Conservation (phyloP, 2,888 invertebrate genomes). For the Thalpophila matura region DNA sequence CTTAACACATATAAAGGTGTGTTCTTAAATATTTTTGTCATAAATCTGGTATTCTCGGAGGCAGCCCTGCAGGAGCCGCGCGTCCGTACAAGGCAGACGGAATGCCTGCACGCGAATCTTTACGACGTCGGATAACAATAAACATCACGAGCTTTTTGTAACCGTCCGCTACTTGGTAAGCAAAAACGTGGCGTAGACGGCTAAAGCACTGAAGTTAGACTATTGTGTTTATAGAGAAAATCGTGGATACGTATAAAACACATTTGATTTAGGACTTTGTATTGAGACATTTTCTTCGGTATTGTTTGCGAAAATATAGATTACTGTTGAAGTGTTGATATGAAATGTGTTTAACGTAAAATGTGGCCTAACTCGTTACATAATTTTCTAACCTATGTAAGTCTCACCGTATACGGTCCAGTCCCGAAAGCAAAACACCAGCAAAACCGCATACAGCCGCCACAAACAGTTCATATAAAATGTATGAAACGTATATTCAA, state of each 20-base stretch:
- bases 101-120: conserved; percentile 70
- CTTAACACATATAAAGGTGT: conserved; percentile 48
- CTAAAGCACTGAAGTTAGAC: conserved; percentile 53
- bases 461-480: too few species aligned
- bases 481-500: too few species aligned
- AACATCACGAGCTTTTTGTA: conserved; percentile 73
- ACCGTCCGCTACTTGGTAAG: conserved; percentile 58
- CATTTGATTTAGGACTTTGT: conserved; percentile 42
- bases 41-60: conserved; percentile 52
- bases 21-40: conserved; percentile 53
- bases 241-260: conserved; percentile 32
- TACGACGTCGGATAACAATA: conserved; percentile 75
- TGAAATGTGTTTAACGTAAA: not conserved
- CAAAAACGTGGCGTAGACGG: conserved; percentile 60
- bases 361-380: not conserved
- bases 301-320: conserved; percentile 6
- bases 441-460: too few species aligned
- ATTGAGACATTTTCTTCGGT: conserved; percentile 14
- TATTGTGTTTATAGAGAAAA: conserved; percentile 46
- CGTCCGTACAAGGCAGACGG: conserved; percentile 65
- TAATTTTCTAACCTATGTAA: not conserved
- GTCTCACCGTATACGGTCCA: too few species aligned
- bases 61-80: conserved; percentile 59
- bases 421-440: too few species aligned
- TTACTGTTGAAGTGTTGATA: not conserved